These are phyloP conservation scores for Acleris holmiana DNA, from an alignment of 2,888 invertebrate genomes.

Conservation along the genomic window DNA sequence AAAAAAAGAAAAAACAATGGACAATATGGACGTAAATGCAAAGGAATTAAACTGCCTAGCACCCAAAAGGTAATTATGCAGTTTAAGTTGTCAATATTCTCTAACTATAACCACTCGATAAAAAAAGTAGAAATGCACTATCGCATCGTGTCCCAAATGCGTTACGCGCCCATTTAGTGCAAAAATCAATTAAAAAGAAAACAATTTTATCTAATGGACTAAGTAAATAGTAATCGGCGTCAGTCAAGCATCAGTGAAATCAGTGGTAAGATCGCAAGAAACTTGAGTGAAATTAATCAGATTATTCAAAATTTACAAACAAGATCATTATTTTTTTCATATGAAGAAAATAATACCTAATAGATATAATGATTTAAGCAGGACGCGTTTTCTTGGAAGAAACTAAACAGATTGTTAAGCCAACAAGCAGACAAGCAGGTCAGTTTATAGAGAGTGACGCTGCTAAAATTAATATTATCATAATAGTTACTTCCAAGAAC, in stretches of 20 bases:
- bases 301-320: not conserved
- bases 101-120: not conserved
- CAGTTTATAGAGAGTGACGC: too few species aligned
- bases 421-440: too few species aligned
- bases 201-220: conserved; percentile 66
- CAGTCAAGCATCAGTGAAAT: conserved; percentile 58
- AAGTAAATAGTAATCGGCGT: conserved; percentile 68
- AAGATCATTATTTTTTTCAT: not conserved
- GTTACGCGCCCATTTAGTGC: conserved; percentile 21
- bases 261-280: conserved; percentile 56
- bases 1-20: too few species aligned
- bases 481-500: too few species aligned
- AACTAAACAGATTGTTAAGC: too few species aligned
- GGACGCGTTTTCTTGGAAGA: too few species aligned
- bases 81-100: not conserved
- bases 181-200: conserved; percentile 48
- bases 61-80: not conserved
- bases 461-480: too few species aligned
- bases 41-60: not conserved
- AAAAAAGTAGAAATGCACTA: not conserved
- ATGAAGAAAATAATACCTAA: too few species aligned
- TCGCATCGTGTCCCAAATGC: conserved; percentile 19
- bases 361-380: too few species aligned
- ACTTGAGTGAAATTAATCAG: conserved; percentile 4
- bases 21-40: not conserved